A percentile compares a stretch with the other conserved stretches of the same genome.
phyloP scores from a whole-genome alignment of 2,888 invertebrate genomes.

The Hartigia nigra region DNA sequence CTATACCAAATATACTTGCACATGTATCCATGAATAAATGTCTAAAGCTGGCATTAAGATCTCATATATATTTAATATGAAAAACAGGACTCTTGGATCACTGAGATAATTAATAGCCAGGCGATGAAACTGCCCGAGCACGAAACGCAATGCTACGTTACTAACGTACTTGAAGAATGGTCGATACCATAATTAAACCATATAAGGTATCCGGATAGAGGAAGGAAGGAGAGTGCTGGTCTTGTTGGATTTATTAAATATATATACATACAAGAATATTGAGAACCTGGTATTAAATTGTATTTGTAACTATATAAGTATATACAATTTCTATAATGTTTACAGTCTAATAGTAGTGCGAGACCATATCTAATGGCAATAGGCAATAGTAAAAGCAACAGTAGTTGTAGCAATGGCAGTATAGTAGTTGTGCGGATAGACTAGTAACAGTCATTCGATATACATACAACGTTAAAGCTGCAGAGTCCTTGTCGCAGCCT shows the following conservation, averaged over 20 bases:
- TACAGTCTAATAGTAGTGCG: neutral
- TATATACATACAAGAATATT: neutral
- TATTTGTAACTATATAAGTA: neutral
- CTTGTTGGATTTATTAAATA: neutral
- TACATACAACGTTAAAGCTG: neutral
- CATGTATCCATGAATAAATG: neutral
- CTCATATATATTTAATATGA: neutral
- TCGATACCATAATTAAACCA: neutral
- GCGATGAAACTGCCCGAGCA: neutral
- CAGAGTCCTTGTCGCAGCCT: conserved; percentile 56
- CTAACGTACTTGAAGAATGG: neutral
- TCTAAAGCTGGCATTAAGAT: neutral
- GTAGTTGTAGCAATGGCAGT: neutral
- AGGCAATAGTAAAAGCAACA: neutral
- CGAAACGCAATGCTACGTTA: neutral
- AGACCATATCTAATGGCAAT: neutral
- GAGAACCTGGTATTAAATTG: neutral
- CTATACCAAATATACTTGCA: neutral
- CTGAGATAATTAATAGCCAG: neutral
- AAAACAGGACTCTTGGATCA: neutral
- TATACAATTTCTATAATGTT: neutral
- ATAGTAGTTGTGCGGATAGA: neutral
- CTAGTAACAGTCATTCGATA: neutral
- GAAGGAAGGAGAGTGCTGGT: neutral
- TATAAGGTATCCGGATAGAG: neutral